Conservation (phyloP, 1,140 invertebrate genomes). For the Hermatobates lingyangjiaoensis region DNA sequence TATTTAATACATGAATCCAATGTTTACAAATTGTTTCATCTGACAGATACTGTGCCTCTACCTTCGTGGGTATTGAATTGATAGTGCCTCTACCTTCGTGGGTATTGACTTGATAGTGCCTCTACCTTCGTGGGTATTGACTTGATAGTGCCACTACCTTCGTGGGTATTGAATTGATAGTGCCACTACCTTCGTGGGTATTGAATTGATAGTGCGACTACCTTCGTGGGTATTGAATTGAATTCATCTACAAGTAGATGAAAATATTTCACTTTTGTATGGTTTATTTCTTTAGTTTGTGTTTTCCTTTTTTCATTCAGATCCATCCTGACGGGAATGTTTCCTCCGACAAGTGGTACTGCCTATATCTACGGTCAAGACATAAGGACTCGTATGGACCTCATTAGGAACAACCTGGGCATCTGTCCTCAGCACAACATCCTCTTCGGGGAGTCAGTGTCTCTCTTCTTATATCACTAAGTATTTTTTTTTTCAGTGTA, state of each 20-base stretch:
- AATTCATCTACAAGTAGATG: background rate
- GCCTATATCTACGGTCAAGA: constrained; percentile 42
- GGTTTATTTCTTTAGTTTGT: too few species aligned
- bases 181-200: background rate
- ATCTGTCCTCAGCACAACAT: constrained; percentile 92
- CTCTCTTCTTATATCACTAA: background rate
- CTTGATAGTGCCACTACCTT: too few species aligned
- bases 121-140: too few species aligned
- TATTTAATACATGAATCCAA: too few species aligned
- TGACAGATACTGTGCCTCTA: too few species aligned
- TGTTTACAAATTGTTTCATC: too few species aligned
- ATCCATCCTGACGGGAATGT: constrained; percentile 28
- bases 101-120: too few species aligned
- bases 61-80: too few species aligned
- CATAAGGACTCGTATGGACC: constrained; percentile 30
- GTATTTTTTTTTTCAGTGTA: background rate
- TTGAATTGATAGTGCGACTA: background rate
- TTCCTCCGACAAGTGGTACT: constrained; percentile 37
- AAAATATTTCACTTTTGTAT: background rate
- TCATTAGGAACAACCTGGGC: constrained; percentile 37
- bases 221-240: background rate
- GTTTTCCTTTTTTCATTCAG: constrained; percentile 7
- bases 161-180: too few species aligned
- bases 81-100: too few species aligned
- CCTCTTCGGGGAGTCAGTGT: constrained; percentile 51